A percentile compares a stretch with the other conserved stretches of the same genome.
These are phyloP conservation scores for Scaptomyza pallida DNA, from an alignment of 1,140 invertebrate species.

Conservation along the genomic window DNA sequence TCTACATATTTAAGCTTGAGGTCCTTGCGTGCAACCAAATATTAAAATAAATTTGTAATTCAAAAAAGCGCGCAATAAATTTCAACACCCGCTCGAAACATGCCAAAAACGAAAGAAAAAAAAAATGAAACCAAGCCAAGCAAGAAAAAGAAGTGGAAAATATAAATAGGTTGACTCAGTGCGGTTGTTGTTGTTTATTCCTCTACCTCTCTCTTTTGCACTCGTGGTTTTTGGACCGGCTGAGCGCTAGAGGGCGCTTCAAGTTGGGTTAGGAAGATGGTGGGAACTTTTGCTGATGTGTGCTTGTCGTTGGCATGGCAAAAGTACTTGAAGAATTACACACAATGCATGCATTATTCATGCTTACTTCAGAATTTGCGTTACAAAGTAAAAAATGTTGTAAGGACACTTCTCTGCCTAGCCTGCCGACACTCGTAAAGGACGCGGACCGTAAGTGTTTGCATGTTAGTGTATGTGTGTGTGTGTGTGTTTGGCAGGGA, in stretches of 20 bases:
- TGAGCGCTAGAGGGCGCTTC: neutral
- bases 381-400: conserved; percentile 80
- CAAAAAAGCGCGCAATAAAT: conserved; percentile 75
- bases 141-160: conserved; percentile 48
- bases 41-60: conserved; percentile 81
- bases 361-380: conserved; percentile 82
- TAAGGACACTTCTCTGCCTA: conserved; percentile 76
- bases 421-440: conserved; percentile 18
- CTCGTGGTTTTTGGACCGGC: neutral
- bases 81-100: conserved; percentile 44
- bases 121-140: neutral
- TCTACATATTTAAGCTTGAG: conserved; percentile 50
- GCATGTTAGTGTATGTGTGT: conserved; percentile 4
- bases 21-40: conserved; percentile 41
- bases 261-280: neutral
- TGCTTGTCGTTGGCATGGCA: conserved; percentile 71
- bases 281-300: conserved; percentile 53
- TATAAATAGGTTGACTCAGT: conserved; percentile 72
- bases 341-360: conserved; percentile 81
- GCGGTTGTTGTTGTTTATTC: conserved; percentile 17
- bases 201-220: neutral
- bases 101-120: conserved; percentile 25
- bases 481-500: conserved; percentile 20
- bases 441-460: neutral
- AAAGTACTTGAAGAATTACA: conserved; percentile 80